A percentile compares a stretch with the other conserved stretches of the same genome.
Conservation (phyloP, 1,140 invertebrate species). For the Lepidotrigona ventralis region DNA sequence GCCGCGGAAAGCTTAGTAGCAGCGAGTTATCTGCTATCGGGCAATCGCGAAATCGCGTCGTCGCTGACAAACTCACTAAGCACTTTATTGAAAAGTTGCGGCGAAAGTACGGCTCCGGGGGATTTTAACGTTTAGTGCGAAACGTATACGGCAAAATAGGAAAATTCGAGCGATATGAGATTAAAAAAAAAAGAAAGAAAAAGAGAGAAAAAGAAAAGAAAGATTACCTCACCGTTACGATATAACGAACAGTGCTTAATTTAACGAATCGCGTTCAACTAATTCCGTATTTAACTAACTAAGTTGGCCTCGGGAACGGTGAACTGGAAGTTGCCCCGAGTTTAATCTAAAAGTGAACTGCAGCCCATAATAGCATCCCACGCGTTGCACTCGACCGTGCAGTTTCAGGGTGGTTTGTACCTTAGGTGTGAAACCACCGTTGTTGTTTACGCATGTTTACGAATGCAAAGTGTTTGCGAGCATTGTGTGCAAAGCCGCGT, state of each 20-base stretch:
- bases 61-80: too few species aligned
- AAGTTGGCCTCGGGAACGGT: too few species aligned
- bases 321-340: neutral
- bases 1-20: too few species aligned
- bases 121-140: neutral
- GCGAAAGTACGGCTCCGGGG: neutral
- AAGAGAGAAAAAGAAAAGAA: too few species aligned
- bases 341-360: slow-evolving; percentile 21
- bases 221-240: neutral
- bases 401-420: slow-evolving; percentile 54
- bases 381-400: neutral
- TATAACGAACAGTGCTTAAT: neutral
- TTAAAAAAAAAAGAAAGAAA: neutral
- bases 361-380: neutral
- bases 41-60: too few species aligned
- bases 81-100: neutral
- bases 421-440: slow-evolving; percentile 76
- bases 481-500: slow-evolving; percentile 73
- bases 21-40: too few species aligned
- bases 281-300: neutral
- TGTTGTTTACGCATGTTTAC: slow-evolving; percentile 79
- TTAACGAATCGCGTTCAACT: neutral
- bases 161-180: neutral
- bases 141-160: neutral
- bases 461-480: slow-evolving; percentile 80